Conservation (phyloP, 2,113 vertebrate genomes). For the Mugil cephalus region DNA sequence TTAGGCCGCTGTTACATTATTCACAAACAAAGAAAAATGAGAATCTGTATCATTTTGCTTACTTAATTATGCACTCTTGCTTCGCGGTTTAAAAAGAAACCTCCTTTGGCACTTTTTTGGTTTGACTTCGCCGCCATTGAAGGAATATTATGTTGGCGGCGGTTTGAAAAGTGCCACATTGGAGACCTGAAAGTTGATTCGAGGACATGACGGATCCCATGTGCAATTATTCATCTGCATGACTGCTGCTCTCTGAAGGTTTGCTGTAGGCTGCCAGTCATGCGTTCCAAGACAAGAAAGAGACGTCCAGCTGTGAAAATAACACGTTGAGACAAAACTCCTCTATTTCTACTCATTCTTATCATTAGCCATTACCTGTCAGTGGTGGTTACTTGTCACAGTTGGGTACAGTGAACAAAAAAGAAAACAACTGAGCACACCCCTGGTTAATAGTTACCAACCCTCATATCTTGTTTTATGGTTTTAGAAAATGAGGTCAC, state of each 20-base stretch:
- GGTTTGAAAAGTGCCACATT: conserved; percentile 51
- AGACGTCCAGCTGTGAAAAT: conserved; percentile 41
- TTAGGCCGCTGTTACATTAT: conserved; percentile 11
- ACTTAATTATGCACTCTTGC: background rate
- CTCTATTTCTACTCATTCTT: conserved; percentile 3
- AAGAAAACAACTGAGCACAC: background rate
- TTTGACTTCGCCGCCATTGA: background rate
- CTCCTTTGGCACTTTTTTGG: background rate
- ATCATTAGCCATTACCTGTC: conserved; percentile 19
- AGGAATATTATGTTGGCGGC: conserved; percentile 12
- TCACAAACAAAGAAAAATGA: conserved; percentile 9
- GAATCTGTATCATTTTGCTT: background rate
- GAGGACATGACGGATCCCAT: conserved; percentile 21
- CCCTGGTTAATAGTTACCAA: background rate
- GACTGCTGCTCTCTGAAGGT: conserved; percentile 42
- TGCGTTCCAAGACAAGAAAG: conserved; percentile 20
- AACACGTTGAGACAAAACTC: conserved; percentile 35
- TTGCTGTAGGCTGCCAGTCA: conserved; percentile 38
- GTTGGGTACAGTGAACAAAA: background rate
- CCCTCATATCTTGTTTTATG: too few relatives aligned
- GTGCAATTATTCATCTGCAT: conserved; percentile 40
- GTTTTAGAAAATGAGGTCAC: too few relatives aligned
- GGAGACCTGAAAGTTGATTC: conserved; percentile 48
- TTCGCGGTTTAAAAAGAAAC: background rate
- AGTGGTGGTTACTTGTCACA: conserved; percentile 9